Evolutionary conservation across 2,113 vertebrate genomes (phyloP), one percentile per base, ranked within the genome.

Genomic region (Thermophis baileyi): DNA sequence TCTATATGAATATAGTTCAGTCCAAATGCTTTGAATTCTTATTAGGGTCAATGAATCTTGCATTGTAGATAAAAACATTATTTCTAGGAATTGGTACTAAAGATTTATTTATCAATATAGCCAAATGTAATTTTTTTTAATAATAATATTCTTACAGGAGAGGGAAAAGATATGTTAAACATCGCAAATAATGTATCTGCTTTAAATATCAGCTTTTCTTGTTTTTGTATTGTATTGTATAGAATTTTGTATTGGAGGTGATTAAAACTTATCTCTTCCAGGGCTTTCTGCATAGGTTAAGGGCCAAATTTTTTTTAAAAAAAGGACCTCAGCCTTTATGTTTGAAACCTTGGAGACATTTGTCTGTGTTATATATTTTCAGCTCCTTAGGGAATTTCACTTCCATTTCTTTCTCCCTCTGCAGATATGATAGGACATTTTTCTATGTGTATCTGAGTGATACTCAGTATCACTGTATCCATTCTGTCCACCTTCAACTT

Each of bases 401-500:
- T 96, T 96, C 95, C 96, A 54, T 95, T 94, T 96, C 51, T 50
- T 94, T 96, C 24, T 55, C 91, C 94, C 95, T 94, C 95, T 88
- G 88, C 93, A 95, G 93, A 97, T 93, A 95, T 95, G 94, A 94
- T 14, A 92, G 97, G 96, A 96, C 96, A 95, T 94, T 97, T 97
- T 96, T 96, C 94, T 93, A 93, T 97, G 96, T 96, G 95, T 95
- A 95, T 95, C 94, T 96, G 92, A 95, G 95, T 95, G 92, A 95
- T 94, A 96, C 94, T 97, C 97, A 97, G 96, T 91, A n/a, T n/a
- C n/a, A 97, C 96, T 86, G 89, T 97, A 91, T 93, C 95, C 94
- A 96, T 96, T 96, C 94, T 94, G 96, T 97, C 95, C 96, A 97
- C 94, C 95, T 96, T 95, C 95, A 97, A 92, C 96, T 96, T 97